Percentiles rank a stretch among this genome's conserved stretches.
These are phyloP conservation scores for Anoplius nigerrimus DNA, from an alignment of 2,888 invertebrate species.

Conservation along the genomic window DNA sequence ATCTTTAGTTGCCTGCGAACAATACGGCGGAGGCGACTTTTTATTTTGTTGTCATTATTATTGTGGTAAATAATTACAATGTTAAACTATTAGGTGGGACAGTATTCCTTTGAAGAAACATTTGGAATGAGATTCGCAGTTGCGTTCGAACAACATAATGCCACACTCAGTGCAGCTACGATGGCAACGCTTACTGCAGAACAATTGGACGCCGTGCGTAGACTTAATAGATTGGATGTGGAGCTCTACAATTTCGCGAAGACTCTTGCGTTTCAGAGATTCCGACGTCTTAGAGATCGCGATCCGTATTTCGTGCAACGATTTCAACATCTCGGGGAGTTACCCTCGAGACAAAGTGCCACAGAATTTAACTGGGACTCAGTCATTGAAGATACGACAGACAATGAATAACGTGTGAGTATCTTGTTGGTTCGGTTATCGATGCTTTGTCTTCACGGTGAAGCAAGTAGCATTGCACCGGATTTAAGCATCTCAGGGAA, in stretches of 20 bases:
- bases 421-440: constrained; percentile 30
- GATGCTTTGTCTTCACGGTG: constrained; percentile 36
- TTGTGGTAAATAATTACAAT: constrained; percentile 47
- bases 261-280: constrained; percentile 89
- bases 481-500: constrained; percentile 51
- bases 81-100: constrained; percentile 80
- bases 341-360: constrained; percentile 84
- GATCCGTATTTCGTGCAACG: constrained; percentile 89
- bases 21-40: no score
- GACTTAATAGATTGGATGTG: constrained; percentile 91
- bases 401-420: constrained; percentile 67
- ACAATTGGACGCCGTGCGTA: constrained; percentile 85
- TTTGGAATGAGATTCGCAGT: constrained; percentile 93
- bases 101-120: constrained; percentile 95
- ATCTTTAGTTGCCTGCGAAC: no score
- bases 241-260: constrained; percentile 96
- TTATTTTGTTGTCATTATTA: background rate
- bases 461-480: constrained; percentile 33
- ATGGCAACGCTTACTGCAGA: constrained; percentile 85
- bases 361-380: constrained; percentile 94
- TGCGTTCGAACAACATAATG: constrained; percentile 94
- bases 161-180: constrained; percentile 90
- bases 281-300: constrained; percentile 86
- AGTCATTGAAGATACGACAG: constrained; percentile 83
- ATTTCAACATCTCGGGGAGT: constrained; percentile 89